Base-by-base conservation (phyloP, 2,113 vertebrate species). In the Pangasianodon gigas region DNA sequence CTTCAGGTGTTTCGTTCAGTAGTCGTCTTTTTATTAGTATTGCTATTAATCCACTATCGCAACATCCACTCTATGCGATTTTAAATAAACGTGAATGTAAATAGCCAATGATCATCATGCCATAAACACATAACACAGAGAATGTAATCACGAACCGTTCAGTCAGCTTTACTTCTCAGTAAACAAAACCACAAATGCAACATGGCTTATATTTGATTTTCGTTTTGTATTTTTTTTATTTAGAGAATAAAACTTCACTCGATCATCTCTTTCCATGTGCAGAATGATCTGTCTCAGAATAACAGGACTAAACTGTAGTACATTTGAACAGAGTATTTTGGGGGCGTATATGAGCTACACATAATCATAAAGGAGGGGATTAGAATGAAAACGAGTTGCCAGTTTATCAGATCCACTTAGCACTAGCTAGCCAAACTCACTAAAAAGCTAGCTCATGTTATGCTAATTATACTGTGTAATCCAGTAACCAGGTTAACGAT, bases 1-100 rank as follows among this genome's bases (percentile, higher is more conserved):
- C 93, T 94, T 89, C 51, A 26, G 46, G n/a, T 8, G n/a, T 80
- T 52, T 80, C 2, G 4, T 80, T 52, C 41, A n/a, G 48, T 81
- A 52, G 2, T n/a, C 3, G 3, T 32, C 48, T 77, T 75, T 77
- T 74, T 3, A 48, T 44, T 14, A 44, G 21, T 21, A 79, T 19
- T 18, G 14, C 6, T 74, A 41, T 74, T 24, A 46, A 46, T 46
- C 19, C 7, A 67, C 29, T 14, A 75, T 18, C 4, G 54, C 24
- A 5, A 21, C 44, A 21, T 8, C 9, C 16, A 2, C 24, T 48
- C 11, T 14, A 16, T 80, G 26, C 0, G 24, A 79, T 2, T 79
- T 51, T 48, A 79, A 48, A 51, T 32, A 80, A 16, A 29, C 0
- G 10, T 13, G 26, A 51, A 80, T 52, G 11, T 80, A 51, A 80